Percentiles rank a stretch among this genome's conserved stretches.
Evolutionary conservation across 2,888 invertebrate genomes (phyloP).

Genomic region (Gnatocerus cornutus): DNA sequence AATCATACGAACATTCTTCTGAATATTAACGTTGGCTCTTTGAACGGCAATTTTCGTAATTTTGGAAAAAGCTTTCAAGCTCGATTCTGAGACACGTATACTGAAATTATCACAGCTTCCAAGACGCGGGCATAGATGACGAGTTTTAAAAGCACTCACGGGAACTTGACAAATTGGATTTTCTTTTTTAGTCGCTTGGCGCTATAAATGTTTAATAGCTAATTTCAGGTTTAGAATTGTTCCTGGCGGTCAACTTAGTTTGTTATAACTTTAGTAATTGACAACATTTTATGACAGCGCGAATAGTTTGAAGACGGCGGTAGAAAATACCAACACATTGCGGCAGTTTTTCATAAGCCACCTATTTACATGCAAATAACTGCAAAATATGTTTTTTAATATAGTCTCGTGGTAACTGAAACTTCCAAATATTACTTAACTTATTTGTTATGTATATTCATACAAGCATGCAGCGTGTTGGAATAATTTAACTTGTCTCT

Average conservation of each 20-base stretch:
- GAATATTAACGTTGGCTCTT: slow-evolving; percentile 1
- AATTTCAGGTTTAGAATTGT: slow-evolving; percentile 1
- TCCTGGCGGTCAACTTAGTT: background rate
- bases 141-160: slow-evolving; percentile 37
- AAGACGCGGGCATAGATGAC: slow-evolving; percentile 33
- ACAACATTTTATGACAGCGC: too few relatives aligned
- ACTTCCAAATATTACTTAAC: too few relatives aligned
- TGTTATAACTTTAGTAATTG: too few relatives aligned
- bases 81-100: slow-evolving; percentile 16
- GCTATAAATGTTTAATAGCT: slow-evolving; percentile 33
- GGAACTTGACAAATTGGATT: slow-evolving; percentile 33
- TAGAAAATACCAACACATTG: too few relatives aligned
- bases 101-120: slow-evolving; percentile 31
- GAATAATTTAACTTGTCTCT: too few relatives aligned
- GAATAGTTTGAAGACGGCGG: too few relatives aligned
- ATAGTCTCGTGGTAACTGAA: too few relatives aligned
- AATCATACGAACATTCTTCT: slow-evolving; percentile 17
- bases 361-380: too few relatives aligned
- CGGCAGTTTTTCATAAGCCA: too few relatives aligned
- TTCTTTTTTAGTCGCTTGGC: slow-evolving; percentile 19
- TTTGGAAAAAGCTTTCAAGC: slow-evolving; percentile 32
- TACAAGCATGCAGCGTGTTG: too few relatives aligned
- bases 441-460: too few relatives aligned
- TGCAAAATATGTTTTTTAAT: too few relatives aligned
- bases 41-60: slow-evolving; percentile 17